Percentiles rank a stretch among this genome's conserved stretches.
These are phyloP conservation scores for Reinhardtius hippoglossoides DNA, from an alignment of 2,113 vertebrate species.

Conservation along the genomic window DNA sequence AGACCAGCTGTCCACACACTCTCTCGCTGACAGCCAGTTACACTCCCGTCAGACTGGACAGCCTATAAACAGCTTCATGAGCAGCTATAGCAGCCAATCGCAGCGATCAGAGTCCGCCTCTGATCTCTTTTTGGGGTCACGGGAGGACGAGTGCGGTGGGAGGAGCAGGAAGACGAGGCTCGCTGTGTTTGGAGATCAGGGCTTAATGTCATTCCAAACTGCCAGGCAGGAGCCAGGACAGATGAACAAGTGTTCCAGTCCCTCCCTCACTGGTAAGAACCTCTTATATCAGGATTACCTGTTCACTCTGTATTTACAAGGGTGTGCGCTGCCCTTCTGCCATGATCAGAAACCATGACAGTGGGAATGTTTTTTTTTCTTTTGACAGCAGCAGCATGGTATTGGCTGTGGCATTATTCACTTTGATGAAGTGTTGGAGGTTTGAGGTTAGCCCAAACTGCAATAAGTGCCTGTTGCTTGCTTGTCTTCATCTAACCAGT, in stretches of 20 bases:
- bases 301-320: constrained; percentile 16
- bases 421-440: constrained; percentile 36
- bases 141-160: constrained; percentile 84
- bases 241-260: constrained; percentile 83
- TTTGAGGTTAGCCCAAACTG: constrained; percentile 32
- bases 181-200: constrained; percentile 93
- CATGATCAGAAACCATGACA: constrained; percentile 15
- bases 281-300: constrained; percentile 23
- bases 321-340: neutral
- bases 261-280: constrained; percentile 88
- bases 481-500: constrained; percentile 15
- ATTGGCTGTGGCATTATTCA: constrained; percentile 3
- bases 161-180: constrained; percentile 89
- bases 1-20: constrained; percentile 89
- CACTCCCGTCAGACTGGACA: constrained; percentile 90
- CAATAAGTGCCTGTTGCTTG: neutral
- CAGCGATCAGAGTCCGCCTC: constrained; percentile 78
- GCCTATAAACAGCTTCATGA: constrained; percentile 86
- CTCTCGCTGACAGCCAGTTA: constrained; percentile 91
- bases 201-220: constrained; percentile 90
- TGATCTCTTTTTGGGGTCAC: constrained; percentile 88
- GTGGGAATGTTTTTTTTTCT: neutral
- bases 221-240: constrained; percentile 86
- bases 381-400: neutral
- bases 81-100: constrained; percentile 89